phyloP scores from a whole-genome alignment of 2,113 vertebrate species.

The Phaethon lepturus region DNA sequence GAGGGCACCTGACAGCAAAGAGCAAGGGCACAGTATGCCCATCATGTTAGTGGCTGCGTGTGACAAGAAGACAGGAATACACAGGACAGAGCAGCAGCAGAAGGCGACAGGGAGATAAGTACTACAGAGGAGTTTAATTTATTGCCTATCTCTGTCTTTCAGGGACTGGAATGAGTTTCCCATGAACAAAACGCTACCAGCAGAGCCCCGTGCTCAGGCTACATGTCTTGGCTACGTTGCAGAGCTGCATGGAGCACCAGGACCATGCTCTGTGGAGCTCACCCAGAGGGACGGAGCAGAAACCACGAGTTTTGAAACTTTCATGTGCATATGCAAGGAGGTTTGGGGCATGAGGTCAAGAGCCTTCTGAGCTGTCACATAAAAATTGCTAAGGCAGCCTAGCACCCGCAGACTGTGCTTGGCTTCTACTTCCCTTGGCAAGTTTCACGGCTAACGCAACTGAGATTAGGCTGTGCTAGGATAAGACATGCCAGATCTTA shows the following conservation, averaged over 20 bases:
- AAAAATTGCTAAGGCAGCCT: not conserved
- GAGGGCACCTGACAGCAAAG: not conserved
- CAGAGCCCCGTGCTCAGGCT: not conserved
- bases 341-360: not conserved
- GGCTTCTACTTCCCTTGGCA: not conserved
- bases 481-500: not conserved
- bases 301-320: not conserved
- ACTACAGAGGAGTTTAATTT: not conserved
- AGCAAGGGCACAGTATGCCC: accelerated
- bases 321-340: not conserved
- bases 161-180: not conserved
- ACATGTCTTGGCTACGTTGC: accelerated
- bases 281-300: not conserved
- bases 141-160: not conserved
- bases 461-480: not conserved
- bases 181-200: not conserved
- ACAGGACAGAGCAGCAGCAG: not conserved
- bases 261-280: accelerated
- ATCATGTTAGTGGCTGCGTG: accelerated
- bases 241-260: not conserved
- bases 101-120: not conserved
- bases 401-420: not conserved
- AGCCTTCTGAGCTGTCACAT: not conserved
- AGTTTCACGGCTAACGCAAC: constrained; percentile 7
- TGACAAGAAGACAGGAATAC: not conserved